A percentile compares a stretch with the other conserved stretches of the same genome.
phyloP scores from a whole-genome alignment of 2,888 invertebrate genomes.

The Rhogogaster chlorosoma region DNA sequence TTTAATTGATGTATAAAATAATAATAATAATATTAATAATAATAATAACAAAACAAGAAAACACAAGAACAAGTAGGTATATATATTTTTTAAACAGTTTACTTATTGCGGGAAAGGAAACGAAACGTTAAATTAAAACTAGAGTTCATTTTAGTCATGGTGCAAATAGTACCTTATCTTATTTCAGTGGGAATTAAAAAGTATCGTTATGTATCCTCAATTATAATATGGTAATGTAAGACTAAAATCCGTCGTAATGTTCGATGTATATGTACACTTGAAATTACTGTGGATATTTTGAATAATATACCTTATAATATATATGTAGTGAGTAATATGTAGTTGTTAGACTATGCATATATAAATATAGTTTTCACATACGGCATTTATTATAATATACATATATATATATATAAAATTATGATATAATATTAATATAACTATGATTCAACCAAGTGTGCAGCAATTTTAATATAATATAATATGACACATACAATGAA shows the following conservation, averaged over 20 bases:
- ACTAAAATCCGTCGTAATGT: conserved; percentile 25
- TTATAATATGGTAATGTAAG: neutral
- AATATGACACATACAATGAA: neutral
- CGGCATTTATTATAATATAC: conserved; percentile 2
- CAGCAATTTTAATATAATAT: neutral
- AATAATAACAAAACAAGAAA: too few species aligned
- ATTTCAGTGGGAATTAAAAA: neutral
- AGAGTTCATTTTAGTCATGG: too few species aligned
- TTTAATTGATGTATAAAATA: neutral
- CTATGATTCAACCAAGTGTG: neutral
- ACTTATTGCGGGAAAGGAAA: too few species aligned
- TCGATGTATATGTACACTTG: conserved; percentile 1
- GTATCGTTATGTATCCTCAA: neutral
- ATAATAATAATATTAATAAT: too few species aligned
- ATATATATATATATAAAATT: neutral
- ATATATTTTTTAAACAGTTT: too few species aligned
- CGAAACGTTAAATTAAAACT: too few species aligned
- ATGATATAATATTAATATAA: neutral
- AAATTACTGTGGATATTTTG: conserved; percentile 1
- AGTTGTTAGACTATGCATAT: neutral
- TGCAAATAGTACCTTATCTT: neutral
- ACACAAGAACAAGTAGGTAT: too few species aligned
- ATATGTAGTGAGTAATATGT: neutral
- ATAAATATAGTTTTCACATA: conserved; percentile 8
- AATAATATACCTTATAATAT: neutral